phyloP scores from a whole-genome alignment of 2,113 vertebrate species.

The Ctenomys sociabilis region DNA sequence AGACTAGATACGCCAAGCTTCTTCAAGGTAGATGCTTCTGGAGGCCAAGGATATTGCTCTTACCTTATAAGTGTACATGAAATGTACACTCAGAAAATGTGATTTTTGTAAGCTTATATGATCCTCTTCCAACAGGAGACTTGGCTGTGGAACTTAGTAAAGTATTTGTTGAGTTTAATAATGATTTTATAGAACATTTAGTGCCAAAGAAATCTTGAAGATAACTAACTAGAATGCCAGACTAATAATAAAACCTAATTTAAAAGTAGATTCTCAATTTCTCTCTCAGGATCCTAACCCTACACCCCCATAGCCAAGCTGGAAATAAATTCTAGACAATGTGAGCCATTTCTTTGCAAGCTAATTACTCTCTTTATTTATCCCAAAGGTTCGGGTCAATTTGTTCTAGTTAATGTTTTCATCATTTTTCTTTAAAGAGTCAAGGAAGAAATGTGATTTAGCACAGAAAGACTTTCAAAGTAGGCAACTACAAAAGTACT shows the following conservation, averaged over 20 bases:
- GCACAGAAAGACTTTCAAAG: neutral
- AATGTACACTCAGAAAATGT: neutral
- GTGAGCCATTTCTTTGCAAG: conserved; percentile 43
- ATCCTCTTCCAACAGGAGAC: neutral
- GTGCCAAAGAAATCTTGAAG: conserved; percentile 40
- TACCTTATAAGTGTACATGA: neutral
- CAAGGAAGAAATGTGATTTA: conserved; percentile 38
- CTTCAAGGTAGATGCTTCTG: conserved; percentile 11
- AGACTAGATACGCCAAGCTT: neutral
- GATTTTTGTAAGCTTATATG: conserved; percentile 51
- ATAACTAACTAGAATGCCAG: conserved; percentile 54
- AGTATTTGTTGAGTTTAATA: conserved; percentile 13
- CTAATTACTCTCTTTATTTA: conserved; percentile 61
- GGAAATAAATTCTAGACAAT: conserved; percentile 50
- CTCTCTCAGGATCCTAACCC: conserved; percentile 28
- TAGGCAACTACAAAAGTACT: neutral
- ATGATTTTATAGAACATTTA: conserved; percentile 24
- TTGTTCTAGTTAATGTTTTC: conserved; percentile 59
- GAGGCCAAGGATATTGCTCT: neutral
- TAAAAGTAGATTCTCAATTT: conserved; percentile 57
- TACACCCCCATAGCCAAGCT: neutral
- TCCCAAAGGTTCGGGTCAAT: conserved; percentile 53
- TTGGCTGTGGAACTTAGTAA: neutral
- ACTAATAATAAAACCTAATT: conserved; percentile 50
- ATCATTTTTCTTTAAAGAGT: conserved; percentile 64